Evolutionary conservation across 2,113 vertebrate genomes (phyloP), one percentile per base, ranked within the genome.

Genomic region (Morone chrysops): DNA sequence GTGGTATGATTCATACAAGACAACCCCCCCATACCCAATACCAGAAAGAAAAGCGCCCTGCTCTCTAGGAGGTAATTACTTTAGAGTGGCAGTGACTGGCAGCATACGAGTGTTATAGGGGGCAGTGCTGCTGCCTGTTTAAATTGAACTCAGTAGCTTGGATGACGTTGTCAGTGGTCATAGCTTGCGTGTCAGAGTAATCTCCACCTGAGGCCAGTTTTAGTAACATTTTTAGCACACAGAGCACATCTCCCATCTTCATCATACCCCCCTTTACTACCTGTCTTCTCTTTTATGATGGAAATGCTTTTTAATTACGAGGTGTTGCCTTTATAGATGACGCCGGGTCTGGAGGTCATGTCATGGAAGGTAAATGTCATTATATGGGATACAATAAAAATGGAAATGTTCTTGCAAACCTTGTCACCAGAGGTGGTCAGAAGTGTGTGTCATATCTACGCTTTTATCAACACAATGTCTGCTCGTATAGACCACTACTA

Each of bases 1-100:
- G 56, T 5, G n/a, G 16, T 63, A 22, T 76, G 83, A 90, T 80
- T 91, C 80, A 86, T 75, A 45, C 66, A 70, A 76, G 53, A 68
- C 47, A 12, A 25, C 17, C 17, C 50, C 50, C 10, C 1, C 14
- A 4, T 5, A 22, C 13, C 8, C 13, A 50, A 59, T 59, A 62
- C 60, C 60, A 53, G 82, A 86, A 83, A 78, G 63, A 59, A 12
- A 70, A 78, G 61, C 22, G 56, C 38, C 47, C 31, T 45, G 67
- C 67, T 57, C 62, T 81, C 71, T 68, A 80, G 56, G 43, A 84
- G 25, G 66, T 83, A 69, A 86, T 86, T 60, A 85, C 68, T 78
- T 75, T 53, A 76, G 51, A 72, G 60, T 47, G 54, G 63, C 77
- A 56, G 78, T 62, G 70, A 85, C 53, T 50, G 63, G 47, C 59